These are phyloP conservation scores for Hartigia nigra DNA, from an alignment of 2,888 invertebrate species.

Conservation along the genomic window DNA sequence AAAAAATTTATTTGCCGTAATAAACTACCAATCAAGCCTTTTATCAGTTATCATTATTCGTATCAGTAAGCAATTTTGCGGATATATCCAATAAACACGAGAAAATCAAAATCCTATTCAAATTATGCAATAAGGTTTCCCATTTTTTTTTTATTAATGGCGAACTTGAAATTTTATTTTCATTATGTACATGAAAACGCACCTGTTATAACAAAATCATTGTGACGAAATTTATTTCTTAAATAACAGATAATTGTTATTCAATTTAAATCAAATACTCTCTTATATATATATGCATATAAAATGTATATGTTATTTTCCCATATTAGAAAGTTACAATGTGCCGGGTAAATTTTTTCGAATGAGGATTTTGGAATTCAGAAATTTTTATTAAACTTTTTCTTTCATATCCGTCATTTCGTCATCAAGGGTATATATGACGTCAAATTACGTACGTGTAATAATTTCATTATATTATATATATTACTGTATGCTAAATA, in stretches of 20 bases:
- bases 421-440: background rate
- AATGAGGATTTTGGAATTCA: background rate
- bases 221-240: too few species aligned
- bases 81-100: background rate
- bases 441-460: background rate
- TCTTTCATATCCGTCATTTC: background rate
- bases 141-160: background rate
- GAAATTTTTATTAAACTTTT: background rate
- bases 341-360: too few species aligned
- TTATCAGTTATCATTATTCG: conserved; percentile 16
- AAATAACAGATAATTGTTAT: too few species aligned
- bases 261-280: too few species aligned
- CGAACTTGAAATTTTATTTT: background rate
- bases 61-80: background rate
- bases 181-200: too few species aligned
- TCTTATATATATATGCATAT: too few species aligned
- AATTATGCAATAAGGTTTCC: background rate
- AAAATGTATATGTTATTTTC: too few species aligned
- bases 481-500: background rate
- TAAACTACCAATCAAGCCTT: conserved; percentile 23
- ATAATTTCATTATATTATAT: background rate
- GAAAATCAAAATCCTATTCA: background rate
- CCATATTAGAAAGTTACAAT: too few species aligned
- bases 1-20: conserved; percentile 54
- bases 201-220: background rate